Base-by-base conservation (phyloP, 2,888 invertebrate species). In the Agrochola lota region DNA sequence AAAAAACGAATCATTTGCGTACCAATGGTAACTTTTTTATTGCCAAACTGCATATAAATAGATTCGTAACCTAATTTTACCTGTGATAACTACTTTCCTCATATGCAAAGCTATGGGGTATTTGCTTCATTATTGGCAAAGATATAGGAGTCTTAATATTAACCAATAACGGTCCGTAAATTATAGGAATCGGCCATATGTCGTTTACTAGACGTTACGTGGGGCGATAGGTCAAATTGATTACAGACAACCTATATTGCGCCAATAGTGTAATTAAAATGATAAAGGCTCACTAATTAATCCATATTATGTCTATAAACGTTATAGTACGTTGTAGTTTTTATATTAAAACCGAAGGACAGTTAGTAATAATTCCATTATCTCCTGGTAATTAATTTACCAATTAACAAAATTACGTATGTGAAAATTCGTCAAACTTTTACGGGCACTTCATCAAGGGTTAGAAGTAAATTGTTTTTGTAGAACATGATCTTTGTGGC, bases 251-350 rank as follows among this genome's bases (percentile, higher is more conserved):
- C 30, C 17, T 59, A 64, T 71, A 79, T 63, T 64, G 72, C 49
- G 43, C 30, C 40, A 72, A 59, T 80, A 80, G n/a, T 9, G 40
- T 72, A 59, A 79, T 71, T 79, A 57, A 78, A 71, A 72, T 43
- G 63, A 78, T 63, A 79, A 71, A 57, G 8, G 57, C 17, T 64
- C 20, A 43, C 43, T 72, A 59, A 59, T 79, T 66, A 66, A 64
- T 79, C 49, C n/a, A 52, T 72, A 57, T 52, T 52, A 79, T 78
- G 20, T 64, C 46, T 63, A 62, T 30, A 43, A 9, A 62, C 6
- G 62, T 46, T n/a, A 46, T 35, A 15, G 23, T 60, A 43, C 0
- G 17, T 46, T 60, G n/a, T 35, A 46, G 35, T 23, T 23, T 55
- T 62, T 69, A 26, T 52, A 49, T 60, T 40, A 49, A 23, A n/a